Evolutionary conservation across 2,797 vertebrate species (phyloP).

Genomic region (Pygocentrus nattereri): DNA sequence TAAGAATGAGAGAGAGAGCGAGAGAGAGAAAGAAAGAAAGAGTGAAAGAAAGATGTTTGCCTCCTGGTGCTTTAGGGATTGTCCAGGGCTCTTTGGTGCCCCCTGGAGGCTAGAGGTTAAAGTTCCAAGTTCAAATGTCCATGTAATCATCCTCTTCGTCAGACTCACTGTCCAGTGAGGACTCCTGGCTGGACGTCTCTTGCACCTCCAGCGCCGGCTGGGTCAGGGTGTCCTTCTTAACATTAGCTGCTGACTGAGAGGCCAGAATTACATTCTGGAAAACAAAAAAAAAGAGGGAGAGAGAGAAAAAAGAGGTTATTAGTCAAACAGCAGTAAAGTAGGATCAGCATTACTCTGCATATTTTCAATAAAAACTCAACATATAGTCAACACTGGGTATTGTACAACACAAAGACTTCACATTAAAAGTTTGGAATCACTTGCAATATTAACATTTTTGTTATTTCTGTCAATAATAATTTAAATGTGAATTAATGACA

Average conservation of each 20-base stretch:
- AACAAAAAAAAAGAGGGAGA: not conserved
- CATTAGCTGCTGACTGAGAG: constrained; percentile 97
- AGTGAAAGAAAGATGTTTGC: constrained; percentile 26
- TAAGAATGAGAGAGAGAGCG: constrained; percentile 28
- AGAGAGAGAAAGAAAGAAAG: not conserved
- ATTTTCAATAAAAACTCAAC: too few species aligned
- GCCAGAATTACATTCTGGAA: constrained; percentile 95
- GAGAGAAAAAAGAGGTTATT: not conserved
- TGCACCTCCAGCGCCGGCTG: constrained; percentile 97
- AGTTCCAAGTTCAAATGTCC: constrained; percentile 84
- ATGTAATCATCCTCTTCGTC: constrained; percentile 96
- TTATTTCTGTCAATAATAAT: too few species aligned
- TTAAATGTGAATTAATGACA: too few species aligned
- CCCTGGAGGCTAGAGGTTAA: constrained; percentile 17
- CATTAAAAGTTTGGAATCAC: too few species aligned
- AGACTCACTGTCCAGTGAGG: constrained; percentile 96
- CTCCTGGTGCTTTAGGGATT: constrained; percentile 12
- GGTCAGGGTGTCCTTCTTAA: constrained; percentile 94
- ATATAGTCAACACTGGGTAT: not conserved
- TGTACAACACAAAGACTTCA: too few species aligned
- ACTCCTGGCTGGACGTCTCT: constrained; percentile 98
- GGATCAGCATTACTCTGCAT: too few species aligned
- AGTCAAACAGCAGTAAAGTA: not conserved
- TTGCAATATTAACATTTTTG: too few species aligned
- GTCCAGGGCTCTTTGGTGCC: constrained; percentile 23